These are phyloP conservation scores for Gavialis gangeticus DNA, from an alignment of 2,113 vertebrate species.

Conservation along the genomic window DNA sequence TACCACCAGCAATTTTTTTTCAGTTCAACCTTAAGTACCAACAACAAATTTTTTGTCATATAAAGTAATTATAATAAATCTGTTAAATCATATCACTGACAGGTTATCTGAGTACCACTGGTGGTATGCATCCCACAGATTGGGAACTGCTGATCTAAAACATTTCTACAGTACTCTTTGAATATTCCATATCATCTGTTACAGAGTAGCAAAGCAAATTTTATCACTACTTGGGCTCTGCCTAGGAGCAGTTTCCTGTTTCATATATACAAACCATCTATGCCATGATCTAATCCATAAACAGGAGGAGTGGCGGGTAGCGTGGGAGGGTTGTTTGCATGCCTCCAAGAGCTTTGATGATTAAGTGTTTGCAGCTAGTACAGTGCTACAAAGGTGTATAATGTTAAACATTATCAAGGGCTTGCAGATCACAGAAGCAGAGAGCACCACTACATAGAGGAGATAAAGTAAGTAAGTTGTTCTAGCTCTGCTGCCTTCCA, in stretches of 20 bases:
- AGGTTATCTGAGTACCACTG: no score
- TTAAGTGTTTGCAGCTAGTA: neutral
- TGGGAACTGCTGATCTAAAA: neutral
- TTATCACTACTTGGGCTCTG: neutral
- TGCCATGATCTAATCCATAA: slow-evolving; percentile 1
- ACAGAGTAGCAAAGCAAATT: neutral
- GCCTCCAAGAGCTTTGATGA: neutral
- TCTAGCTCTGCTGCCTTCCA: neutral
- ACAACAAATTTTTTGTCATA: rapidly evolving
- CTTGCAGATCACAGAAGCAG: neutral
- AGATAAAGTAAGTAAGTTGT: neutral
- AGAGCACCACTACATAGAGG: rapidly evolving
- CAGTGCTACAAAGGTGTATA: neutral
- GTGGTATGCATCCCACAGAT: no score
- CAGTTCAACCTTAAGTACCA: neutral
- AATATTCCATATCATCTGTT: neutral
- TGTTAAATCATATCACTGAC: no score
- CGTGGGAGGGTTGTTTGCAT: neutral
- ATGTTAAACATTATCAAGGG: neutral
- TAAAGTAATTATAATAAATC: neutral
- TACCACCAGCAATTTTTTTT: neutral
- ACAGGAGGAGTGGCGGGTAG: no score
- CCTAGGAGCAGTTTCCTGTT: neutral
- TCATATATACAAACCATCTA: neutral
- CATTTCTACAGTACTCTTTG: neutral